These are phyloP conservation scores for Noctua fimbriata DNA, from an alignment of 2,888 invertebrate genomes.

Conservation along the genomic window DNA sequence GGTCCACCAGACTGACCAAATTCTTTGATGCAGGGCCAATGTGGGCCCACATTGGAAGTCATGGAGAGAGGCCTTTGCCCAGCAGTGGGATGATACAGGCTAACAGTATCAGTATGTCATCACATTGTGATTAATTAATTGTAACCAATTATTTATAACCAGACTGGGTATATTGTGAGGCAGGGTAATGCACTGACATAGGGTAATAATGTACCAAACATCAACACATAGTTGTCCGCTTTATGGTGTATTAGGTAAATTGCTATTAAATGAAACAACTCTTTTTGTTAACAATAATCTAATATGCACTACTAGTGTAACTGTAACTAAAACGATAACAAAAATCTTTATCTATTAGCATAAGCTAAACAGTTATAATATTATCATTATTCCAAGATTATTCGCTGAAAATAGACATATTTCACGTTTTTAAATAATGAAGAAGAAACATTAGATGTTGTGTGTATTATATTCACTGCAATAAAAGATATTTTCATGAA, in stretches of 20 bases:
- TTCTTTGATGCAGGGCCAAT: too few relatives aligned
- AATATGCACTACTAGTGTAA: conserved; percentile 65
- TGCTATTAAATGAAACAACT: conserved; percentile 61
- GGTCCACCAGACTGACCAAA: too few relatives aligned
- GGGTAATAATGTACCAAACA: conserved; percentile 26
- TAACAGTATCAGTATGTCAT: neutral
- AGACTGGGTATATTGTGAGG: conserved; percentile 27
- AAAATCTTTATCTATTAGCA: conserved; percentile 50
- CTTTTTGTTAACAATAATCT: conserved; percentile 62
- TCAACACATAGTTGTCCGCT: conserved; percentile 12
- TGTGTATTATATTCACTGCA: conserved; percentile 44
- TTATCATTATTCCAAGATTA: conserved; percentile 49
- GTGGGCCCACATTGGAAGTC: too few relatives aligned
- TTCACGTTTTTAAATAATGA: conserved; percentile 27
- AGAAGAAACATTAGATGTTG: conserved; percentile 28
- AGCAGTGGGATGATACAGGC: too few relatives aligned
- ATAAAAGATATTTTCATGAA: conserved; percentile 56
- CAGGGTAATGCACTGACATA: conserved; percentile 40
- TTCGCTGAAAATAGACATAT: conserved; percentile 52
- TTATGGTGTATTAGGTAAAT: conserved; percentile 16
- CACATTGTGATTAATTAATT: neutral
- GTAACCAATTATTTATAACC: neutral
- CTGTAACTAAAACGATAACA: conserved; percentile 59
- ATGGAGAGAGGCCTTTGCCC: too few relatives aligned
- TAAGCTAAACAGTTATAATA: conserved; percentile 46